phyloP scores from a whole-genome alignment of 2,113 vertebrate species.

The Salvelinus fontinalis region DNA sequence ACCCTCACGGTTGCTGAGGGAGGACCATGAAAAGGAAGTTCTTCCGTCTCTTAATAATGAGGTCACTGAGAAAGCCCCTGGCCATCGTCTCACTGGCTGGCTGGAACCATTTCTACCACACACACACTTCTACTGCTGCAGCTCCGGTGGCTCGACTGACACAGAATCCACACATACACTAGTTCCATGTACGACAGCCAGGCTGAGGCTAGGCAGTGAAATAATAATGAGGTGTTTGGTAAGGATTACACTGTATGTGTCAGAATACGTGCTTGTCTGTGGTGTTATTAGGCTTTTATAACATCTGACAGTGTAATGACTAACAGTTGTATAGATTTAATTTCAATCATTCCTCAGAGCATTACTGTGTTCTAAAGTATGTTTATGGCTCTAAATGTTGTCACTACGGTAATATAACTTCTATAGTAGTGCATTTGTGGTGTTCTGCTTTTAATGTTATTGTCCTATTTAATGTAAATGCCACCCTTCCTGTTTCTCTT shows the following conservation, averaged over 20 bases:
- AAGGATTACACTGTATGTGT: background rate
- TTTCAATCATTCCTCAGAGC: background rate
- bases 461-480: background rate
- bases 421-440: background rate
- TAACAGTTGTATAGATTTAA: background rate
- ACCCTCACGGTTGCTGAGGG: too few species aligned
- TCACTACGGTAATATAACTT: background rate
- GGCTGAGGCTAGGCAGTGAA: conserved; percentile 17
- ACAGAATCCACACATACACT: background rate
- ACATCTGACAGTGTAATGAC: background rate
- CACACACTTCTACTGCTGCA: background rate
- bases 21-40: background rate
- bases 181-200: conserved; percentile 14
- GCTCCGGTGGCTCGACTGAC: background rate
- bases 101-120: background rate
- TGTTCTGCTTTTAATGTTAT: background rate
- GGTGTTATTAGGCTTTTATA: background rate
- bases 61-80: conserved; percentile 21
- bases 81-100: conserved; percentile 2
- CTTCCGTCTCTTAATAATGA: conserved; percentile 23
- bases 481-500: background rate
- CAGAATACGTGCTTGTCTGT: background rate
- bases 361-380: background rate
- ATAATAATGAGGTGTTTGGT: background rate
- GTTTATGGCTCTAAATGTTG: background rate